Percentiles rank a stretch among this genome's conserved stretches.
Evolutionary conservation across 2,888 invertebrate species (phyloP).

Genomic region (Capitulum mitella): DNA sequence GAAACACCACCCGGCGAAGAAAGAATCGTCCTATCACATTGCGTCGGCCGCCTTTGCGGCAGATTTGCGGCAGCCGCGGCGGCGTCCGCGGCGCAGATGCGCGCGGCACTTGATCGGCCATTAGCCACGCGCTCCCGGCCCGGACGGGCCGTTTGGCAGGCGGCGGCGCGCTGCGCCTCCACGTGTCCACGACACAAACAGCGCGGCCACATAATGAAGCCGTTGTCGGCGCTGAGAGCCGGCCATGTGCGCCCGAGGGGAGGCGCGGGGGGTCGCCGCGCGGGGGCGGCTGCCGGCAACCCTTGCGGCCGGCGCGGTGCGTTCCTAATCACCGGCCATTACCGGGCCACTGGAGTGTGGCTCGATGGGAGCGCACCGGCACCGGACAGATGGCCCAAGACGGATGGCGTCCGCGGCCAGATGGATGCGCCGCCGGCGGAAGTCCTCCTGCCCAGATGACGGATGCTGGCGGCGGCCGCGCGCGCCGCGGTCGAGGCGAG

Average conservation of each 20-base stretch:
- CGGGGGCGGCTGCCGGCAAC: neutral
- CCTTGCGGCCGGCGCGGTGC: neutral
- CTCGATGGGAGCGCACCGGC: neutral
- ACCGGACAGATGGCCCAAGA: neutral
- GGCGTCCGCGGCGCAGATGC: neutral
- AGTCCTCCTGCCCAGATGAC: neutral
- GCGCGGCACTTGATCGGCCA: neutral
- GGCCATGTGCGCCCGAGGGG: constrained; percentile 5
- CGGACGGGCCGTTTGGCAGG: no score
- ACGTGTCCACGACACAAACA: neutral
- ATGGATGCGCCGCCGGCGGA: constrained; percentile 14
- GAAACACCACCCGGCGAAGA: no score
- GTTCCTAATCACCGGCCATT: constrained; percentile 7
- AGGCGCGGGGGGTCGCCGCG: neutral
- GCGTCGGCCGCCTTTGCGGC: no score
- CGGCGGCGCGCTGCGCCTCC: neutral
- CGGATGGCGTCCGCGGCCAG: neutral
- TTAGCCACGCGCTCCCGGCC: neutral
- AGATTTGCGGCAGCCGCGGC: no score
- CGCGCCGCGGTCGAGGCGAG: neutral
- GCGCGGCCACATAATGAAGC: neutral
- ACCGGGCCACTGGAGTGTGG: neutral
- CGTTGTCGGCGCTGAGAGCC: constrained; percentile 6
- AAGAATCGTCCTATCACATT: no score
- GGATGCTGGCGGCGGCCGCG: neutral